Base-by-base conservation (phyloP, 2,888 invertebrate species). In the Ganaspis brasiliensis region DNA sequence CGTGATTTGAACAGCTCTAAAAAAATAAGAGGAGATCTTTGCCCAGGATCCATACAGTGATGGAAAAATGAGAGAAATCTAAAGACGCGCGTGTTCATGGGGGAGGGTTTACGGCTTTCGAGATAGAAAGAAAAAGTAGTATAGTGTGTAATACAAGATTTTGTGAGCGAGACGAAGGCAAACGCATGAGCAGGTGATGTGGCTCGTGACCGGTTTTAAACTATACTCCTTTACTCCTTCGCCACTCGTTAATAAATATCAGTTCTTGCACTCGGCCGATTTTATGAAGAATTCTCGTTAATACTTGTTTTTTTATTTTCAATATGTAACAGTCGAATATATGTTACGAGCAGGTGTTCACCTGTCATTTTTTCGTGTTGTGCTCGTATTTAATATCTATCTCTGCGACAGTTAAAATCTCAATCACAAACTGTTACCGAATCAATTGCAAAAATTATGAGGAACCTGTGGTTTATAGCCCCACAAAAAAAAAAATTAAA, bases 1-100 rank as follows among this genome's bases (percentile, higher is more conserved):
- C 83, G 88, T 88, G 90, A 90, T 90, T 90, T 88, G 81, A 88
- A 85, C 85, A 81, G 67, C 45, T 45, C 45, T 24, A 19, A 63
- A 67, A 45, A 63, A 45, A 67, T 45, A 45, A 67, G 67, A 40
- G 21, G 21, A 67, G 45, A 67, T 45, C 67, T 67, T 21, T 67
- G 67, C n/a, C 24, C 40, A 45, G 14, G 45, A 45, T 21, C n/a
- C n/a, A n/a, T n/a, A n/a, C n/a, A 9, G 24, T 21, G 45, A 40
- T 40, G 45, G 10, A 67, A 67, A 67, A 67, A 45, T 10, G 67
- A 67, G 45, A 63, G 63, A 37, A 63, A 45, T 19, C 63, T n/a
- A 37, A 63, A 21, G 63, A 24, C 45, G 26, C 67, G 45, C 21
- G 45, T 67, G 24, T 45, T 45, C 45, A 40, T 40, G 67, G 67